phyloP scores from a whole-genome alignment of 2,888 invertebrate genomes.

The Himalopsyche tibetana region DNA sequence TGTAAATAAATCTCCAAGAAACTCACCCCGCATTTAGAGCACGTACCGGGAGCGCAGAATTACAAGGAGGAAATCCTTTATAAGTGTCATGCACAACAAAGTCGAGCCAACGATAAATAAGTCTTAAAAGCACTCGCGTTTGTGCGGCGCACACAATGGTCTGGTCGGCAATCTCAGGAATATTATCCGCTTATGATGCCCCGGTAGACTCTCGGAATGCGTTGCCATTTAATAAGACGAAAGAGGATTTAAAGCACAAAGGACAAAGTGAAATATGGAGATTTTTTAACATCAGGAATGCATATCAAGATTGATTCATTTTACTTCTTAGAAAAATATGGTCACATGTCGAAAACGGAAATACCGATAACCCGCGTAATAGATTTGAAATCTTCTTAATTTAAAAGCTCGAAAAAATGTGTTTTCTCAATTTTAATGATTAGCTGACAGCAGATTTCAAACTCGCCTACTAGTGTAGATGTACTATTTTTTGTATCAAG shows the following conservation, averaged over 20 bases:
- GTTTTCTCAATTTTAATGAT: too few species aligned
- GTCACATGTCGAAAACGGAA: too few species aligned
- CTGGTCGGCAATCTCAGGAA: conserved; percentile 41
- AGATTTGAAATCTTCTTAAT: too few species aligned
- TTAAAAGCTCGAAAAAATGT: too few species aligned
- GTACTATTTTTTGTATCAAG: too few species aligned
- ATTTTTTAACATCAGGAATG: too few species aligned
- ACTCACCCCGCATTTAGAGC: conserved; percentile 33
- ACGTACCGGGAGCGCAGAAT: conserved; percentile 45
- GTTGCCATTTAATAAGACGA: conserved; percentile 21
- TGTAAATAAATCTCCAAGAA: conserved; percentile 39
- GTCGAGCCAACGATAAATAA: conserved; percentile 51
- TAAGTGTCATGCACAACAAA: conserved; percentile 51
- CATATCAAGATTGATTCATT: too few species aligned
- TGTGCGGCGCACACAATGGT: conserved; percentile 39
- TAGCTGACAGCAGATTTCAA: too few species aligned
- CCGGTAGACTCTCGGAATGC: neutral
- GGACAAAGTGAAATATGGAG: too few species aligned
- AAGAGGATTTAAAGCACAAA: neutral
- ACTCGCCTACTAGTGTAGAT: too few species aligned
- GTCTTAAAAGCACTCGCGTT: conserved; percentile 29
- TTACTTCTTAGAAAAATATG: too few species aligned
- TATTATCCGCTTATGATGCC: conserved; percentile 47
- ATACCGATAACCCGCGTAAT: too few species aligned
- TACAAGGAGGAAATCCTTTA: conserved; percentile 49